phyloP scores from a whole-genome alignment of 2,113 vertebrate genomes.

The Scomber scombrus region DNA sequence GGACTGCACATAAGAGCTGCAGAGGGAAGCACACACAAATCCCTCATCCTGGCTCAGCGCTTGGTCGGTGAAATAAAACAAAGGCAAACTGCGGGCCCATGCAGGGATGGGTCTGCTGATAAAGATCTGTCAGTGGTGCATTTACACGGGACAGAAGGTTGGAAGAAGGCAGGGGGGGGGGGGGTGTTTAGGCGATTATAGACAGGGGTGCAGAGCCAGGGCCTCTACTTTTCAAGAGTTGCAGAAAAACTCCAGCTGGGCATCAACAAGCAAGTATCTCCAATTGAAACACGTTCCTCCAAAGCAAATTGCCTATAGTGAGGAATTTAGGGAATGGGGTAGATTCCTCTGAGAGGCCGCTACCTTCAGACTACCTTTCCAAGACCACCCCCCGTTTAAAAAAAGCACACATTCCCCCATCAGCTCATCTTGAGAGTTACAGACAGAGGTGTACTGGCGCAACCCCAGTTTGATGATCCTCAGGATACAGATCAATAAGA shows the following conservation, averaged over 20 bases:
- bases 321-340: constrained; percentile 72
- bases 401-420: constrained; percentile 54
- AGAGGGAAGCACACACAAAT: constrained; percentile 61
- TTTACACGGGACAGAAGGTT: constrained; percentile 63
- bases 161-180: constrained; percentile 16
- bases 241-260: constrained; percentile 13
- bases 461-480: constrained; percentile 64
- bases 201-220: constrained; percentile 2
- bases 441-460: constrained; percentile 75
- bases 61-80: constrained; percentile 75
- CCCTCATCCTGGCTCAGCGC: constrained; percentile 69
- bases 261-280: constrained; percentile 36
- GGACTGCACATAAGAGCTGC: constrained; percentile 28
- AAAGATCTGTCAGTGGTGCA: constrained; percentile 76
- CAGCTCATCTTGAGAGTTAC: constrained; percentile 64
- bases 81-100: constrained; percentile 61
- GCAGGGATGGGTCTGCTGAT: constrained; percentile 73
- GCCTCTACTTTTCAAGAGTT: constrained; percentile 34
- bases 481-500: constrained; percentile 56
- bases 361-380: constrained; percentile 64
- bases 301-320: constrained; percentile 41
- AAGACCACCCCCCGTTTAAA: constrained; percentile 22
- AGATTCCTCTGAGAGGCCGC: constrained; percentile 63
- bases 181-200: constrained; percentile 28
- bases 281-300: constrained; percentile 40